phyloP scores from a whole-genome alignment of 2,797 vertebrate genomes.

The Xenopus petersii region DNA sequence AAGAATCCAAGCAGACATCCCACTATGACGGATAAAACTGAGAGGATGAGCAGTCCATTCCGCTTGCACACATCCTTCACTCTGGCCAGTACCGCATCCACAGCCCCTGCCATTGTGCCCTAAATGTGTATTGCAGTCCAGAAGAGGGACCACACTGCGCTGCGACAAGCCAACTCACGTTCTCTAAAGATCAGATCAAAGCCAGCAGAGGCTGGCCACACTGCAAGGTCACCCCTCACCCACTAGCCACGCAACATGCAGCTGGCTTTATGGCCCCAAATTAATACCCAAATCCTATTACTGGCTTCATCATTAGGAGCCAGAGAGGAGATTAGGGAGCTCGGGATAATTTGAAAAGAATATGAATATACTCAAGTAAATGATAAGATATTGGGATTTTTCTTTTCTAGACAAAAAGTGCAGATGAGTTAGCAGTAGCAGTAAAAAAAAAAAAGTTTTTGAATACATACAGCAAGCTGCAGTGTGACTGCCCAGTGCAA shows the following conservation, averaged over 20 bases:
- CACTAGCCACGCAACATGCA: constrained; percentile 62
- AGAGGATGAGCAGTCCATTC: constrained; percentile 93
- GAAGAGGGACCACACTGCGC: constrained; percentile 59
- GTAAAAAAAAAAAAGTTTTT: no score
- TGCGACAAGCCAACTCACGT: constrained; percentile 61
- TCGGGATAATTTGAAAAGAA: constrained; percentile 86
- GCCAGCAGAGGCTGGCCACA: constrained; percentile 52
- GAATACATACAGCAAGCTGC: no score
- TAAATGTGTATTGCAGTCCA: constrained; percentile 68
- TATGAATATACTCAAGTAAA: constrained; percentile 16
- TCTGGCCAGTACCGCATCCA: constrained; percentile 79
- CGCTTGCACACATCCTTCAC: constrained; percentile 89
- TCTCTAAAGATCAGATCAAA: constrained; percentile 50
- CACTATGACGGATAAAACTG: constrained; percentile 89
- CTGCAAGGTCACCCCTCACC: constrained; percentile 58
- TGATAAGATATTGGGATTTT: not conserved
- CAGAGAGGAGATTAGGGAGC: constrained; percentile 87
- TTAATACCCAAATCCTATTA: constrained; percentile 77
- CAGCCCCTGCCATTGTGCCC: constrained; percentile 77
- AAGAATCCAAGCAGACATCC: constrained; percentile 96
- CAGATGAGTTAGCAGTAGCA: no score
- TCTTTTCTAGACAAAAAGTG: not conserved
- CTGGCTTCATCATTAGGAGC: constrained; percentile 72
- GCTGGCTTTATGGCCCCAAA: constrained; percentile 67
- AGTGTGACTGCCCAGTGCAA: no score